Conservation (phyloP, 2,888 invertebrate species). For the Steromphala cineraria region DNA sequence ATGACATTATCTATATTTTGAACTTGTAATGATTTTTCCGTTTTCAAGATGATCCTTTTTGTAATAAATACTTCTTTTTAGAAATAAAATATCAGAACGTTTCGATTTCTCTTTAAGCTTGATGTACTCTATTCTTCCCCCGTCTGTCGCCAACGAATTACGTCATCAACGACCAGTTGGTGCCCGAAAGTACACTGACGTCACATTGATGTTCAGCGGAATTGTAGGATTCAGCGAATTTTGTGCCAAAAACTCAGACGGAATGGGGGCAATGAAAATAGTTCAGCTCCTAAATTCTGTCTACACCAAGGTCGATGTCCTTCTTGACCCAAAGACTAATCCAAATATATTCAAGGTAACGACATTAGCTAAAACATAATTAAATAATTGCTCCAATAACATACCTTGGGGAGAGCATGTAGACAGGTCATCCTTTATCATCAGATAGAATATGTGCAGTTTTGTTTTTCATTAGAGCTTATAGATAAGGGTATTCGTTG, state of each 20-base stretch:
- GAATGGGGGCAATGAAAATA: slow-evolving; percentile 95
- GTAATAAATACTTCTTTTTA: too few species aligned
- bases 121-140: slow-evolving; percentile 94
- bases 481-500: background rate
- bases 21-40: too few species aligned
- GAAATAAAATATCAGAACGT: too few species aligned
- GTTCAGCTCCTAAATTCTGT: slow-evolving; percentile 94
- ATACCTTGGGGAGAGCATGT: background rate
- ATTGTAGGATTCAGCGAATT: slow-evolving; percentile 93
- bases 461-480: background rate
- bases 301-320: slow-evolving; percentile 94
- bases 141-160: slow-evolving; percentile 95
- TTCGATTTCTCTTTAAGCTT: slow-evolving; percentile 79
- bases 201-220: slow-evolving; percentile 95
- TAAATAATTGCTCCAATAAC: background rate
- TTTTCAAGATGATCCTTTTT: too few species aligned
- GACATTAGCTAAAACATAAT: background rate
- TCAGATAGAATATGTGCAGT: background rate
- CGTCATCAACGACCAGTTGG: slow-evolving; percentile 93
- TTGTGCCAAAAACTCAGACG: slow-evolving; percentile 92
- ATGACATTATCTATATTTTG: too few species aligned
- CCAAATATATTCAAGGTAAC: slow-evolving; percentile 95
- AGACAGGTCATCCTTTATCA: background rate
- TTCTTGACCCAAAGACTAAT: slow-evolving; percentile 93
- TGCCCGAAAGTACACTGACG: slow-evolving; percentile 90